Conservation (phyloP, 2,797 vertebrate species). For the Catharus ustulatus region DNA sequence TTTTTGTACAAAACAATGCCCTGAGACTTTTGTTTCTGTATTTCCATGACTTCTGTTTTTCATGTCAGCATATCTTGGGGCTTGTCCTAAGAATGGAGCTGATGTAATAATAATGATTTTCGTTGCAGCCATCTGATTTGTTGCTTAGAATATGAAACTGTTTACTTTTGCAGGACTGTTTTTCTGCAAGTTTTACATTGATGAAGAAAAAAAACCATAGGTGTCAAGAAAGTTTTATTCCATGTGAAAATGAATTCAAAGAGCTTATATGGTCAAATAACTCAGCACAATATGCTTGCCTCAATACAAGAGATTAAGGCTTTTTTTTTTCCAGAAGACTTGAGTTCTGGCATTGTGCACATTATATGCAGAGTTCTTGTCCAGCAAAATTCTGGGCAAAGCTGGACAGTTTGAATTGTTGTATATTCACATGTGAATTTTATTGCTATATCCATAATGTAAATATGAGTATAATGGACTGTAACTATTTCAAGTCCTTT, state of each 20-base stretch:
- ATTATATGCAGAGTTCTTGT: neutral
- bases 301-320: neutral
- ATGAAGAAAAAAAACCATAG: neutral
- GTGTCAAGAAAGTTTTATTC: neutral
- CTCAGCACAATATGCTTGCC: neutral
- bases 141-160: neutral
- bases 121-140: neutral
- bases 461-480: neutral
- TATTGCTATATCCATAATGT: neutral
- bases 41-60: constrained; percentile 23
- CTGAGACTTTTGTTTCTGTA: neutral
- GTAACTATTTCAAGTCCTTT: neutral
- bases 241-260: neutral
- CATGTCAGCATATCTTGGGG: neutral
- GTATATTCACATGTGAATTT: neutral
- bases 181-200: neutral
- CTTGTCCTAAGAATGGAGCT: neutral
- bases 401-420: neutral
- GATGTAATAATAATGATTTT: neutral
- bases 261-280: neutral
- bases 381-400: neutral
- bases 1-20: constrained; percentile 23
- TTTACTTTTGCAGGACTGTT: neutral
- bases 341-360: neutral
- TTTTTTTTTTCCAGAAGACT: too few relatives aligned